Base-by-base conservation (phyloP, 2,888 invertebrate genomes). In the Caenorhabditis panamensis region DNA sequence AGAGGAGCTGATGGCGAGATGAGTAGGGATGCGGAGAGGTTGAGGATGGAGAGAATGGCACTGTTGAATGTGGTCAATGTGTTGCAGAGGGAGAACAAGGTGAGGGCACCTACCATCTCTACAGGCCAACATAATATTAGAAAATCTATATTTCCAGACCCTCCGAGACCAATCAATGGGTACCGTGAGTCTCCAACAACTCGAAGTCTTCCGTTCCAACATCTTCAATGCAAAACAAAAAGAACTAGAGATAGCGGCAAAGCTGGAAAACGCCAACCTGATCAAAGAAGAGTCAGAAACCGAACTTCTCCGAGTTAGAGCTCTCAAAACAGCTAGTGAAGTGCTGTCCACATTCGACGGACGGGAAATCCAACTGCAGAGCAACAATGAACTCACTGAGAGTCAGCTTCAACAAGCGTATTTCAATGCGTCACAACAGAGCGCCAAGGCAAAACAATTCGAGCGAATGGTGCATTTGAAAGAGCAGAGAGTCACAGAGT, bases 391-490 rank as follows among this genome's bases (percentile, higher is more conserved):
- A 49, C 26, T 72, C 20, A 44, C 64, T 16, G 61, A 75, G 36
- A 64, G 56, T 56, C 81, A 77, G 47, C 18, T 82, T n/a, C 72
- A 82, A 59, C 31, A 37, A 31, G 81, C 81, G 36, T 67, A 62
- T 26, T 67, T 73, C 36, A 82, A 68, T 31, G 41, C 62, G 5
- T 77, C 81, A 9, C 72, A 68, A 58, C 76, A 72, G 59, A 72
- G 77, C 41, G 72, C 77, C 22, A 73, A 77, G 56, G 63, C 63
- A 26, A 73, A 73, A 49, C 69, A 62, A 54, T 31, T 73, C 31
- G 79, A 79, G 28, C 62, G 68, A 68, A 58, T 67, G 72, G 41
- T 83, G n/a, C 83, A 81, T 58, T 62, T 80, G 71, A 62, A 80
- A 41, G 82, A 85, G 36, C 68, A 67, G 13, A 78, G 80, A 63